phyloP scores from a whole-genome alignment of 2,113 vertebrate species.

The Ahaetulla prasina region DNA sequence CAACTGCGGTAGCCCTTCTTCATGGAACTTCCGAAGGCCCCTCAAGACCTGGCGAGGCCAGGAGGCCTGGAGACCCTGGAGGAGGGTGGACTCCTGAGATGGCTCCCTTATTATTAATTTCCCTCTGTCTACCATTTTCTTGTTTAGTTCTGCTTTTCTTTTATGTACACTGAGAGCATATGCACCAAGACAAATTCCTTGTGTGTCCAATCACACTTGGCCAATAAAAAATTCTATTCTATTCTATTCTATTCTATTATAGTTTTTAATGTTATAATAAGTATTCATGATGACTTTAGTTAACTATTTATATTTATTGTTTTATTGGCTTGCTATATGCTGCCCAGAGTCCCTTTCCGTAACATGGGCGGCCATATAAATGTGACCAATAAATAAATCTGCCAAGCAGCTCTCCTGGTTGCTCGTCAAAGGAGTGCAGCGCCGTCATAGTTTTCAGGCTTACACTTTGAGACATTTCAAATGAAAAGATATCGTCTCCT shows the following conservation, averaged over 20 bases:
- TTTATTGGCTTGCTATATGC: neutral
- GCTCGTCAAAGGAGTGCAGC: slow-evolving; percentile 21
- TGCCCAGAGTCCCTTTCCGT: neutral
- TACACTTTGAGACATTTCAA: slow-evolving; percentile 10
- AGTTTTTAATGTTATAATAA: no score
- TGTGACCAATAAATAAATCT: neutral
- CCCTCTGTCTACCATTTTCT: neutral
- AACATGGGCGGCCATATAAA: neutral
- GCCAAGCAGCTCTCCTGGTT: slow-evolving; percentile 14
- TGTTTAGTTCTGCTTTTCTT: neutral
- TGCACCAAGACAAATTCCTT: no score
- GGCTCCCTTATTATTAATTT: neutral
- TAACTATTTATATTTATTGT: neutral
- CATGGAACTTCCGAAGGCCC: no score
- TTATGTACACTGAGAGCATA: no score
- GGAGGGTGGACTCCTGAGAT: no score
- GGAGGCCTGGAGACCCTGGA: no score
- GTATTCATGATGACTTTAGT: no score
- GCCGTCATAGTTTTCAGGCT: slow-evolving; percentile 14
- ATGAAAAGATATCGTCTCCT: slow-evolving; percentile 24
- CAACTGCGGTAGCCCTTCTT: no score
- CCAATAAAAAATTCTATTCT: no score
- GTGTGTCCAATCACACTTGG: no score
- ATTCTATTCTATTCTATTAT: no score
- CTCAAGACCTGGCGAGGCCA: no score